phyloP scores from a whole-genome alignment of 2,888 invertebrate genomes.

The Drosophila anceps region DNA sequence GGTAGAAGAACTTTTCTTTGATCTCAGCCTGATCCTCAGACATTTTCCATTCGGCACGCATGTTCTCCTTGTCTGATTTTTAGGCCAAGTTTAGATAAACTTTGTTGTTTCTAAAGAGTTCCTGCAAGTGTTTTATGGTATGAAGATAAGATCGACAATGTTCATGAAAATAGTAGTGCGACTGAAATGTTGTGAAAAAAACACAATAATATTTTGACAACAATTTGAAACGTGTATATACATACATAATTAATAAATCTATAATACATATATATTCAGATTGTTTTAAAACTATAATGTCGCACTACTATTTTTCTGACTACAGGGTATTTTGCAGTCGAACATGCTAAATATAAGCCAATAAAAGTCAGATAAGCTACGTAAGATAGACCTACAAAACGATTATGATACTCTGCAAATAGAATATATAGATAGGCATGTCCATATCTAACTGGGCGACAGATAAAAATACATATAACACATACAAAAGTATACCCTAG shows the following conservation, averaged over 20 bases:
- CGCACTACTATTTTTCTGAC: no score
- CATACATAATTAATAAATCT: no score
- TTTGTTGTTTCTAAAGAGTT: neutral
- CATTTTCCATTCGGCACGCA: neutral
- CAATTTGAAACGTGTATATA: no score
- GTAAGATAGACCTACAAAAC: neutral
- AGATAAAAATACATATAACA: constrained; percentile 1
- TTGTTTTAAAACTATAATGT: no score
- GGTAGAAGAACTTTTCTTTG: no score
- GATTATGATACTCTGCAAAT: neutral
- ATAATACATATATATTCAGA: no score
- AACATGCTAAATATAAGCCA: neutral
- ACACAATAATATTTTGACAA: no score
- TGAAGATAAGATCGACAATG: neutral
- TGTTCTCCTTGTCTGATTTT: no score
- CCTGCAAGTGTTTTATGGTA: neutral
- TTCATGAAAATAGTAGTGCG: no score
- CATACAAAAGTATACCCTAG: neutral
- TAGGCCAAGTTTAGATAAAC: no score
- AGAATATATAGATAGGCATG: neutral
- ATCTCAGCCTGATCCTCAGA: neutral
- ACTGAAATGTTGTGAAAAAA: no score
- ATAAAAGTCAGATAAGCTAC: neutral
- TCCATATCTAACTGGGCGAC: constrained; percentile 1
- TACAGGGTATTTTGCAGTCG: neutral